Conservation (phyloP, 2,113 vertebrate species). For the Rhinolophus ferrumequinum region DNA sequence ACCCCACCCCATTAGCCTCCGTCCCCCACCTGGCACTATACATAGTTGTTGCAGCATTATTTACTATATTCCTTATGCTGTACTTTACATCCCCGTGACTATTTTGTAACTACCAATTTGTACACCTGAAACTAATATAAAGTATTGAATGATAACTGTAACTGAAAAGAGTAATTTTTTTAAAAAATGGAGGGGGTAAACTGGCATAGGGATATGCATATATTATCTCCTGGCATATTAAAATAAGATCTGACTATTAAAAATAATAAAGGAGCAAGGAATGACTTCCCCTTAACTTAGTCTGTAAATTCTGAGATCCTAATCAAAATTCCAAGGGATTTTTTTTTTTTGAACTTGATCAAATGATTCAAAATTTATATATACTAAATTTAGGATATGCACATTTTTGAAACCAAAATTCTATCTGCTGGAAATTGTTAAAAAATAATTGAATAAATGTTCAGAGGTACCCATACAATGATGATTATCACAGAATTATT, state of each 20-base stretch:
- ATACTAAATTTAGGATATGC: neutral
- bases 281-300: neutral
- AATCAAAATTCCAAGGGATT: neutral
- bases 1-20: too few species aligned
- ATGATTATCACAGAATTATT: neutral
- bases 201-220: neutral
- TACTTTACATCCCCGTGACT: too few species aligned
- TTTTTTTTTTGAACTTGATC: neutral
- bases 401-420: neutral
- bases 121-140: too few species aligned
- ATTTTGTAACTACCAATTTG: too few species aligned
- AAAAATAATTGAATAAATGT: neutral
- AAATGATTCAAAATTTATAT: neutral
- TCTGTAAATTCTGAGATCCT: neutral
- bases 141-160: too few species aligned
- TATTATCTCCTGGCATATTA: conserved; percentile 34
- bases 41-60: too few species aligned
- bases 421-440: neutral
- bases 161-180: too few species aligned
- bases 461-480: neutral
- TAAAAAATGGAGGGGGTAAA: neutral
- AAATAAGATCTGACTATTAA: neutral
- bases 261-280: neutral
- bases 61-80: too few species aligned
- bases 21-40: too few species aligned